Evolutionary conservation across 35 echinoderm and acorn worm species (phyloP).

Genomic region (Hemicentrotus pulcherrimus): DNA sequence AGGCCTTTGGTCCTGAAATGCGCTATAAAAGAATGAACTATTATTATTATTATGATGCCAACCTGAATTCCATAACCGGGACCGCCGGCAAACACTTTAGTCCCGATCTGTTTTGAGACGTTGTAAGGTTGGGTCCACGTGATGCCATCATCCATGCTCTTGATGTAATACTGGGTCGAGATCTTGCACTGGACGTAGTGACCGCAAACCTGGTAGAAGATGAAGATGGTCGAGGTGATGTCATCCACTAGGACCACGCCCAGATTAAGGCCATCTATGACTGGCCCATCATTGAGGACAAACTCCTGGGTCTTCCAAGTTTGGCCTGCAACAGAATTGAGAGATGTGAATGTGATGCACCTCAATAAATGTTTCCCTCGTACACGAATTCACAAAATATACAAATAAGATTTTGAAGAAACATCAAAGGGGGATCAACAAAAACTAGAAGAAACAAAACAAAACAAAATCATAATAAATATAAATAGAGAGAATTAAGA

Average conservation of each 20-base stretch:
- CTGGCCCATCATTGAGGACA: conserved; percentile 67
- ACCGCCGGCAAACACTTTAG: conserved; percentile 72
- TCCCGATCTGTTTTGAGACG: conserved; percentile 67
- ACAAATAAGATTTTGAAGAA: background rate
- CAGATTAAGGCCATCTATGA: conserved; percentile 74
- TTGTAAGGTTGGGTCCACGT: conserved; percentile 71
- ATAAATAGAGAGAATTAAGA: no score
- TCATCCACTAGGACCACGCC: conserved; percentile 87
- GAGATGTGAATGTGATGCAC: background rate
- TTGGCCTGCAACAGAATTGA: conserved; percentile 56
- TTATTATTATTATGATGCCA: no score
- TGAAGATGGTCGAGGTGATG: conserved; percentile 65
- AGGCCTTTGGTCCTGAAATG: no score
- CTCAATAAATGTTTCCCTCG: background rate
- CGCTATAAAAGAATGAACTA: no score
- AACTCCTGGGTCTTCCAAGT: conserved; percentile 71
- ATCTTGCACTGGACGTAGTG: conserved; percentile 69
- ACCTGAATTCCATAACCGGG: conserved; percentile 97
- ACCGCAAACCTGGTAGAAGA: conserved; percentile 73
- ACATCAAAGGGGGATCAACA: no score
- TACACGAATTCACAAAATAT: background rate
- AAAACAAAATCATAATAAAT: no score
- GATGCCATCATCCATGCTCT: conserved; percentile 86
- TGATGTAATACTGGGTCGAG: conserved; percentile 65
- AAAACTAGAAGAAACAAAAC: no score